Evolutionary conservation across 2,797 vertebrate species (phyloP), one percentile per base, ranked within the genome.

Genomic region (Artibeus lituratus): DNA sequence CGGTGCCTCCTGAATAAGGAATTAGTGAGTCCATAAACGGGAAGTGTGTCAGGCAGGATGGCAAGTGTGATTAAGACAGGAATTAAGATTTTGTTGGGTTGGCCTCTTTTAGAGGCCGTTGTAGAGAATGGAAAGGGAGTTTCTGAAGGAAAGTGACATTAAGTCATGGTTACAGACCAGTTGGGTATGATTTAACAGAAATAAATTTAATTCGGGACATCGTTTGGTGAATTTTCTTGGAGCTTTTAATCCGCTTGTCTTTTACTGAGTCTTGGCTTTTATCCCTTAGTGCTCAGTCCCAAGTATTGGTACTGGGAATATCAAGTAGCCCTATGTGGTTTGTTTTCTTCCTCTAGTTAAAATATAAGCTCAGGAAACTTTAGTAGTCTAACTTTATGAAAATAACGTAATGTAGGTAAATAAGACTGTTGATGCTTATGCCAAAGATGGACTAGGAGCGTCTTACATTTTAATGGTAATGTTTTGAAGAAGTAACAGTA

Each of bases 61-160:
- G 94, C 77, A 94, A 90, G 65, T 85, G 80, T 97, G 96, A 94
- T 86, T 97, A 96, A 95, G 84, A 14, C 57, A 21, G 69, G 53
- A 86, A 83, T 87, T 80, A 82, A 94, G 86, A 73, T 90, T 95
- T 94, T 5, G 4, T n/a, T 65, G 74, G 47, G 16, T 80, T 93
- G 92, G 44, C 69, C 81, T 35, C 6, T 85, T 93, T 82, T 57
- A 81, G 80, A 94, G 67, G 24, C 69, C n/a, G 47, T 67, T 44
- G 8, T 11, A 72, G 39, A 78, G 84, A 86, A 82, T 29, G 77
- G 87, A 86, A 87, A 88, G 62, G 87, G 80, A 94, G 26, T 96
- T 94, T 92, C 84, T 91, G 59, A 57, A 90, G 90, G 70, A 95
- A 96, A 94, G 92, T 65, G 83, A 69, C 74, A 81, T 92, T 62